phyloP scores from a whole-genome alignment of 2,797 vertebrate genomes.

The Astyanax mexicanus region DNA sequence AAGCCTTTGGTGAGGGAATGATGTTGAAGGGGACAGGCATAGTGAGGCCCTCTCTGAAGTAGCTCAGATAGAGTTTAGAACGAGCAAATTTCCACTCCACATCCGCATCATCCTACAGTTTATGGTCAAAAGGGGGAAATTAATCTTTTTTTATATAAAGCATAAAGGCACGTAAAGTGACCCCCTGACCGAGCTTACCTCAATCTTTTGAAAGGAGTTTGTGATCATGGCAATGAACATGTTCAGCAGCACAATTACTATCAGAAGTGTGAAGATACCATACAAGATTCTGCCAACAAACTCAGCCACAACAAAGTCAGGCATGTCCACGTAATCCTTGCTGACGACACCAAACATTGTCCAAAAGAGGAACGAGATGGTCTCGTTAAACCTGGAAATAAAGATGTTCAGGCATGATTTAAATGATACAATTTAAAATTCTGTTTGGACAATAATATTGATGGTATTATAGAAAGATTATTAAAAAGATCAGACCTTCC shows the following conservation, averaged over 20 bases:
- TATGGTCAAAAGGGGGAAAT: background rate
- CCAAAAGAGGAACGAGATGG: conserved; percentile 92
- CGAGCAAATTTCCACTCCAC: conserved; percentile 93
- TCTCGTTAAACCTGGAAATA: conserved; percentile 86
- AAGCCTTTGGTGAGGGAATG: conserved; percentile 87
- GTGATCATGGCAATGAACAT: conserved; percentile 96
- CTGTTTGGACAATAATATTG: background rate
- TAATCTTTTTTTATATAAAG: background rate
- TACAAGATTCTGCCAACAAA: conserved; percentile 86
- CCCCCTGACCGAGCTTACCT: conserved; percentile 70
- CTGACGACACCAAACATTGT: conserved; percentile 92
- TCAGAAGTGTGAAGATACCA: conserved; percentile 89
- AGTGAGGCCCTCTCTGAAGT: conserved; percentile 90
- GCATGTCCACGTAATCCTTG: conserved; percentile 87
- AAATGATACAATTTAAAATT: background rate
- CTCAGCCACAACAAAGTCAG: conserved; percentile 82
- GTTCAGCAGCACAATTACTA: conserved; percentile 92
- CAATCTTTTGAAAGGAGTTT: conserved; percentile 94
- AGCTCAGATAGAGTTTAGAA: conserved; percentile 90
- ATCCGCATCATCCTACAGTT: conserved; percentile 85
- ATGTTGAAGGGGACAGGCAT: conserved; percentile 92
- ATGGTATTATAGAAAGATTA: background rate
- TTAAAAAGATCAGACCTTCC: conserved; percentile 78
- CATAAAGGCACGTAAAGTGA: background rate
- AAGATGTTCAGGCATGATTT: background rate